These are phyloP conservation scores for Drosophila subpulchrella DNA, from an alignment of 1,140 invertebrate species.

Conservation along the genomic window DNA sequence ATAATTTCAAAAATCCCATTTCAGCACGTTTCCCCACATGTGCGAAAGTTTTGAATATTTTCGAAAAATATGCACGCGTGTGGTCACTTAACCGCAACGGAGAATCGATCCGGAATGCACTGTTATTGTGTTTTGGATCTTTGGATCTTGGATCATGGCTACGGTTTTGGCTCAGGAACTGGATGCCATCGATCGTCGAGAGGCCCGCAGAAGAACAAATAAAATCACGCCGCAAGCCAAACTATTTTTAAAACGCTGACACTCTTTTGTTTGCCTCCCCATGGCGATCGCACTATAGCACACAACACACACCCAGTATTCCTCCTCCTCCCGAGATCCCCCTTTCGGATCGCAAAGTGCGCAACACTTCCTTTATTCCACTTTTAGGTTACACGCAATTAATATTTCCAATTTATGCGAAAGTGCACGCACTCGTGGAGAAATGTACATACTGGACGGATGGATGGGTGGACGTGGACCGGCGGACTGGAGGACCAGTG, in stretches of 20 bases:
- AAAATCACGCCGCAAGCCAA: constrained; percentile 66
- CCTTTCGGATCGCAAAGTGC: constrained; percentile 31
- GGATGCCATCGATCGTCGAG: constrained; percentile 37
- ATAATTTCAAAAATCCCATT: constrained; percentile 72
- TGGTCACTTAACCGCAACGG: constrained; percentile 46
- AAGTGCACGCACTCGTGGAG: constrained; percentile 51
- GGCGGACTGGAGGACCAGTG: constrained; percentile 2
- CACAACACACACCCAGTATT: constrained; percentile 11
- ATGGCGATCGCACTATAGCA: constrained; percentile 17
- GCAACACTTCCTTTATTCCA: constrained; percentile 69
- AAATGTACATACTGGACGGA: constrained; percentile 2
- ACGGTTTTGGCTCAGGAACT: constrained; percentile 26
- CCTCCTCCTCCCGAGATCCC: not conserved
- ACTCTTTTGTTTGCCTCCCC: constrained; percentile 69
- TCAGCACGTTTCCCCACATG: constrained; percentile 80
- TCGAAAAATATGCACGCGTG: constrained; percentile 70
- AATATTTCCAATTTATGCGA: constrained; percentile 67
- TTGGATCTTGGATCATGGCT: constrained; percentile 19
- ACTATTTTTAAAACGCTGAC: constrained; percentile 79
- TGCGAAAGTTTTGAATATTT: constrained; percentile 79
- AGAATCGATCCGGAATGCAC: constrained; percentile 60
- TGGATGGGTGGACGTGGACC: constrained; percentile 5
- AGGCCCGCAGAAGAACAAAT: constrained; percentile 31
- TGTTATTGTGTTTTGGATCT: constrained; percentile 17
- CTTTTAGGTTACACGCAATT: constrained; percentile 79